Evolutionary conservation across 2,888 invertebrate species (phyloP), one percentile per base, ranked within the genome.

Genomic region (Diaperis boleti): DNA sequence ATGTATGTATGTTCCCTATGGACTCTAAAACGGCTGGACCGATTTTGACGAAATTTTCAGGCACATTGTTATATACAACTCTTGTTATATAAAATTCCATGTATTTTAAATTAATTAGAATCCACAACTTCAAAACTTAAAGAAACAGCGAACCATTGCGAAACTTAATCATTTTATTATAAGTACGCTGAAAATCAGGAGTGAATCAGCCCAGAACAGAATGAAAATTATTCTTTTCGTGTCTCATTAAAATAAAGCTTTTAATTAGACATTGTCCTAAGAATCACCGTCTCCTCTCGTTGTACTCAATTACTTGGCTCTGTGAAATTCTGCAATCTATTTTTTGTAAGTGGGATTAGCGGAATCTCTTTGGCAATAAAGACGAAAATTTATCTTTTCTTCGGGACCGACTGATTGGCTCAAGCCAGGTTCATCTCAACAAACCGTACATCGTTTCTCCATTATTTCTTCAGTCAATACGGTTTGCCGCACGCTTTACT

Each of bases 361-460:
- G 8, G 17, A 37, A 20, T 14, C 17, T 49, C 39, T 52, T 37
- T 14, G 39, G 26, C 39, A 17, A 35, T 52, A 52, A 39, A 52
- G 10, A 35, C 14, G 18, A 14, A 37, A 52, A 52, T 52, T 52
- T 52, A 52, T 52, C 52, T 35, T 17, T 13, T 35, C 33, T 22
- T 20, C 7, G 22, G 18, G 5, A 52, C 15, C 52, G 39, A 37
- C 52, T 52, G 52, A 52, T 52, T 52, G 52, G 22, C 39, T 22
- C 8, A 37, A 26, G 20, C 39, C 39, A 52, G 52, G 52, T 52
- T 52, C 54, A 54, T 41, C 42, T 29, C 41, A 3, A 54, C 54
- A 54, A 54, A 42, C 41, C 42, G 31, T 54, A 41, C 54, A 54
- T 54, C 54, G 54, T 31, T 54, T 54, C 31, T 41, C 54, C 54